Percentiles rank a stretch among this genome's conserved stretches.
These are phyloP conservation scores for Heliconius himera DNA, from an alignment of 1,140 invertebrate genomes.

Conservation along the genomic window DNA sequence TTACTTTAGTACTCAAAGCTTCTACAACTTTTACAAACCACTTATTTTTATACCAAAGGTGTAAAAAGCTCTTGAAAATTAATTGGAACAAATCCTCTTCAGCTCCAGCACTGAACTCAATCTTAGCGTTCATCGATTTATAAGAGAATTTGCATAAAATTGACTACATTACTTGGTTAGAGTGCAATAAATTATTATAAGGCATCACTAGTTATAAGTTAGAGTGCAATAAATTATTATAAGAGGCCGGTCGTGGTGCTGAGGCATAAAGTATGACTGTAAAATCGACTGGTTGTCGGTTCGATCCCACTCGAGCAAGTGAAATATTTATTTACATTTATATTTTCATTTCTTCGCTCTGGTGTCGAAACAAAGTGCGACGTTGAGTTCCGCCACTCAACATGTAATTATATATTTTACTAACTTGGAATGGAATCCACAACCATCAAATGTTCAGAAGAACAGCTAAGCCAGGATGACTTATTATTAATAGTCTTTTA, in stretches of 20 bases:
- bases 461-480: not conserved
- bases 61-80: conserved; percentile 14
- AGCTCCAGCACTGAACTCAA: not conserved
- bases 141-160: conserved; percentile 2
- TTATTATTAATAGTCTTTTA: not conserved
- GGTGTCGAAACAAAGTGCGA: no score
- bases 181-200: conserved; percentile 13
- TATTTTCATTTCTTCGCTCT: no score
- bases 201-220: not conserved
- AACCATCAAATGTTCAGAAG: not conserved
- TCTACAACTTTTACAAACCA: not conserved
- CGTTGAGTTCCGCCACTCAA: no score
- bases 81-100: conserved; percentile 12
- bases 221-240: no score
- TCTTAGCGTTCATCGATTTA: conserved; percentile 3
- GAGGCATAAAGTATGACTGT: no score
- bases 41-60: conserved; percentile 11
- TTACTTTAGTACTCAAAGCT: not conserved
- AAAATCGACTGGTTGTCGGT: no score
- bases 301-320: no score
- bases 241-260: no score
- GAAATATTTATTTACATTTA: no score
- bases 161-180: not conserved
- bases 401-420: not conserved
- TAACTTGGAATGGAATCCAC: not conserved